Base-by-base conservation (phyloP, 2,797 vertebrate species). In the Tauraco hartlaubi region DNA sequence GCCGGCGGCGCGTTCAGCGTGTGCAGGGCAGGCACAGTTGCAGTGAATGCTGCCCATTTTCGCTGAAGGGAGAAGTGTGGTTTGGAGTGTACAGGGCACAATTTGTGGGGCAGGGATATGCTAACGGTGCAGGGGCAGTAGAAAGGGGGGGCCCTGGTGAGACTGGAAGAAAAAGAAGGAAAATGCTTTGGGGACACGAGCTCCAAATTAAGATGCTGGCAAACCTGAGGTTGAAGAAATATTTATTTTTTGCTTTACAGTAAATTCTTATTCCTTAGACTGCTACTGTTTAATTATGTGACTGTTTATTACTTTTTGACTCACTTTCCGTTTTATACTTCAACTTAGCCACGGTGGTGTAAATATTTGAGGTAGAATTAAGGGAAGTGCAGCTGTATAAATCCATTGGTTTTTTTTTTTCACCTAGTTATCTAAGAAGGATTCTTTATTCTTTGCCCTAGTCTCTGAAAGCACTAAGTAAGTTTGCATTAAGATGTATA, bases 351-450 rank as follows among this genome's bases (percentile, higher is more conserved):
- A 80, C 26, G 0, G 37, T 75, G 94, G 81, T 91, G 86, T 97
- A 97, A 97, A 97, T 97, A 97, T 96, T 96, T 97, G 93, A 96
- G 92, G 80, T 94, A 55, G 94, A 95, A 93, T 96, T 96, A 95
- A 78, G 92, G 71, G 92, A 95, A 94, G 80, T 39, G 0, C 92
- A 92, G 90, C 93, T 97, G 86, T 94, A 85, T 90, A 95, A 97
- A 95, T 96, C 88, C 77, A 58, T 95, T 82, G 88, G 71, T 39
- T 61, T 88, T 91, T 74, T 26, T 44, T 76, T n/a, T 4, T 66
- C 54, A 55, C 33, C 33, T 9, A 74, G 83, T 92, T 97, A 94
- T 96, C 96, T 95, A 62, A 95, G 95, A 95, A 88, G 77, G 90
- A 86, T 95, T 86, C 90, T 94, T 96, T 96, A 69, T 96, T 96